Base-by-base conservation (phyloP, 2,113 vertebrate species). In the Eolophus roseicapilla region DNA sequence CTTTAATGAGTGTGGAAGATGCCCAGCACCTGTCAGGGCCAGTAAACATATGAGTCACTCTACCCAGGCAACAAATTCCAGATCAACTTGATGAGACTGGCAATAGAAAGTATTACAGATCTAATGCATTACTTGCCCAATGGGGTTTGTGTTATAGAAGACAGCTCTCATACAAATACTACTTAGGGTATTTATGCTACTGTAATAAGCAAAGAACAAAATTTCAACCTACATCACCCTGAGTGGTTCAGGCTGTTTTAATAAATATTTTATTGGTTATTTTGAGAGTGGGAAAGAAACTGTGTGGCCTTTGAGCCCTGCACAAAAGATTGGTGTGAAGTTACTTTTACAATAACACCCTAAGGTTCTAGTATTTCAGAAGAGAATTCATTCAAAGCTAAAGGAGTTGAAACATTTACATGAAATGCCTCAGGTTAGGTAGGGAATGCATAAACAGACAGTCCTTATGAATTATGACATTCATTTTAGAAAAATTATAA, bases 221-320 rank as follows among this genome's bases (percentile, higher is more conserved):
- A 79, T 44, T 93, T 86, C 62, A 82, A 44, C 85, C 46, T 88
- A 47, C 39, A 24, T 6, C 4, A 12, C 10, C 3, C 10, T 67
- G 33, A 44, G 81, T 67, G 44, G 57, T 12, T 20, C 60, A 71
- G 37, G 49, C 35, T 89, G 49, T 2, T 67, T 43, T 88, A 70
- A 93, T 98, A 95, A 97, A 97, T 97, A 96, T 97, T 98, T 98
- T 94, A 97, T 96, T 70, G 50, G 69, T 50, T 92, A 17, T 69
- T 55, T 55, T 68, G 94, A 93, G 91, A 88, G 55, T 60, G 16
- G 62, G 49, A 57, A 67, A 77, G 65, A 93, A 81, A 81, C 13
- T 65, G 62, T 57, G 77, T 92, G 78, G n/a, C 28, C 87, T 96
- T 63, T 60, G 74, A 92, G 93, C 5, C 8, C 50, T 31, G 65